These are phyloP conservation scores for Nebria ingens DNA, from an alignment of 1,140 invertebrate species.

Conservation along the genomic window DNA sequence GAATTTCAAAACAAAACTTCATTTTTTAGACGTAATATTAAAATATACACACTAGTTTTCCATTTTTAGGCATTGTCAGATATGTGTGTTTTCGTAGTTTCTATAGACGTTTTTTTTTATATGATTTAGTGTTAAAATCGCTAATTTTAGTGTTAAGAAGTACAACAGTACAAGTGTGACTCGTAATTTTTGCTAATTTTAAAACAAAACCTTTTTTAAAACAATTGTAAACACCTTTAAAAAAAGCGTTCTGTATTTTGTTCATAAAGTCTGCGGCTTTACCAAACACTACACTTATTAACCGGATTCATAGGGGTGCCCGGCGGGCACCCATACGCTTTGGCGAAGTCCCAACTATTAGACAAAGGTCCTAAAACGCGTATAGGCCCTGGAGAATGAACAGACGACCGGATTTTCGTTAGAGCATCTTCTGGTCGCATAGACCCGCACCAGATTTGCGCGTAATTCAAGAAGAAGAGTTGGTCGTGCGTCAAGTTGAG, in stretches of 20 bases:
- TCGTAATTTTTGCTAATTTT: too few species aligned
- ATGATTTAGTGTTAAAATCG: too few species aligned
- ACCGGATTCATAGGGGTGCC: conserved; percentile 84
- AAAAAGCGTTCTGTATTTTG: not conserved
- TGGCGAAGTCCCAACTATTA: conserved; percentile 83
- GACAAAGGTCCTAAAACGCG: conserved; percentile 85
- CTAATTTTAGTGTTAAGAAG: not conserved
- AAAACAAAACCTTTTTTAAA: too few species aligned
- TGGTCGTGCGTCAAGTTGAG: conserved; percentile 77
- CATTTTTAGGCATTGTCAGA: too few species aligned
- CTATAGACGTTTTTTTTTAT: too few species aligned
- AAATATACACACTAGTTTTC: too few species aligned
- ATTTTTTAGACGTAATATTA: too few species aligned
- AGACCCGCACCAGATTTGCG: conserved; percentile 94
- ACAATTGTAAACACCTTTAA: too few species aligned
- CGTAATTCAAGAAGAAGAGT: conserved; percentile 83
- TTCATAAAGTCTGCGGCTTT: conserved; percentile 18
- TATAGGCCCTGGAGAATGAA: conserved; percentile 89
- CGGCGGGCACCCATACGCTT: conserved; percentile 65
- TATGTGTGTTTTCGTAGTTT: too few species aligned
- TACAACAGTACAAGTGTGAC: not conserved
- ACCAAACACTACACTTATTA: conserved; percentile 91
- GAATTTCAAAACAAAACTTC: too few species aligned
- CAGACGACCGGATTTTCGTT: conserved; percentile 86
- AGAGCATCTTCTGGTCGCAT: conserved; percentile 93